These are phyloP conservation scores for Agrochola litura DNA, from an alignment of 2,888 invertebrate species.

Conservation along the genomic window DNA sequence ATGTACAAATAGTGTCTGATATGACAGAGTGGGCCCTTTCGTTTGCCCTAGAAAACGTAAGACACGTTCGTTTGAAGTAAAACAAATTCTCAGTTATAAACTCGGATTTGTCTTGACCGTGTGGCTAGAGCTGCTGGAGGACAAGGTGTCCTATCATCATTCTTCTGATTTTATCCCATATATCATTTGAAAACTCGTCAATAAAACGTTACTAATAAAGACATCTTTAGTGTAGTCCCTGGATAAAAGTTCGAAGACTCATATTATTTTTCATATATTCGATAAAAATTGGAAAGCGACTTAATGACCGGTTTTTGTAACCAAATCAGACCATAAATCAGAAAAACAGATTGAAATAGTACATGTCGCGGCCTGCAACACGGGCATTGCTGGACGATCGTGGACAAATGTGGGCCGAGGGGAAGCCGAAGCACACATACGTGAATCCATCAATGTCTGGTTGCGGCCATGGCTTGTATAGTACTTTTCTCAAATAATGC, in stretches of 20 bases:
- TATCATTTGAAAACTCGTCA: neutral
- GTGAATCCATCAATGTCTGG: no score
- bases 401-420: no score
- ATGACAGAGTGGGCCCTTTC: no score
- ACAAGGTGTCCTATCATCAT: no score
- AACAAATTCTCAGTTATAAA: conserved; percentile 32
- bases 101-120: neutral
- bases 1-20: neutral
- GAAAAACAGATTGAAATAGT: neutral
- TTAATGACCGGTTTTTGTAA: neutral
- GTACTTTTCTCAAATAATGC: no score
- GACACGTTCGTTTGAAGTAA: neutral
- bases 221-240: neutral
- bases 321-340: neutral
- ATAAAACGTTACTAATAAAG: no score
- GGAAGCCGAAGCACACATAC: no score
- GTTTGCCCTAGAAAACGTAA: neutral
- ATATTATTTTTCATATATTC: neutral
- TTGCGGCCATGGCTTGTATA: no score
- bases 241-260: neutral
- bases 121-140: neutral
- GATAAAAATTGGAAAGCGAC: neutral
- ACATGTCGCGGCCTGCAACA: no score
- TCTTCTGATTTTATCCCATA: no score
- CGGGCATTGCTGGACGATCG: no score